Base-by-base conservation (phyloP, 2,797 vertebrate species). In the Galagoides demidoff region DNA sequence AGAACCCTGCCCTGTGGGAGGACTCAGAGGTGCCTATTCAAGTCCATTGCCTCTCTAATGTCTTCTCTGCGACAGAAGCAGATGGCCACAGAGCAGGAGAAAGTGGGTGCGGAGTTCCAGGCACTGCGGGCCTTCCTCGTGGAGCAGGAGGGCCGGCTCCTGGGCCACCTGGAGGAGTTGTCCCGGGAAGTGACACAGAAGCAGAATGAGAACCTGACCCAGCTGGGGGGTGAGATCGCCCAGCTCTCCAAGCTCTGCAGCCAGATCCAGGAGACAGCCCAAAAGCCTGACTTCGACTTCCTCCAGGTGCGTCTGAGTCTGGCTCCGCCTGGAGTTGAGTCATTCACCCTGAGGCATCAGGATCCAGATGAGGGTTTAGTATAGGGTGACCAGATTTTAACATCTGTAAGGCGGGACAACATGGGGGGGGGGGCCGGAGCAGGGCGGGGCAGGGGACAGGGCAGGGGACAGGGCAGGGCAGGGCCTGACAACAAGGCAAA, bases 191-290 rank as follows among this genome's bases (percentile, higher is more conserved):
- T 98, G 23, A 92, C 96, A 14, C 96, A 73, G 95, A 97, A 98
- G 87, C 98, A 98, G 97, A 98, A 98, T 0, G 98, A 98, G 92
- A 99, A 99, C 97, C 96, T 99, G 97, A 96, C 97, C 0, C 97
- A 98, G 34, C 97, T 99, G 7, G 98, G 97, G 78, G 90, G 78
- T 61, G 98, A 98, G 83, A 98, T 99, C 49, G 73, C 98, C 0
- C 98, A 98, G 22, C 98, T 99, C 87, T 98, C 98, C 93, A 98
- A 98, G 37, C 98, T 98, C 43, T 98, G 98, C 95, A n/a, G 95
- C 0, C 98, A 98, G 95, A 97, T 99, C 89, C 98, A 98, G 95
- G 98, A 98, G 96, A 99, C 98, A 19, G 49, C 78, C 31, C 96
- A 97, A 68, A 98, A 98, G 88, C 98, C 98, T 16, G 89, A 95